Evolutionary conservation across 1,140 invertebrate genomes (phyloP).

Genomic region (Zeugodacus cucurbitae): DNA sequence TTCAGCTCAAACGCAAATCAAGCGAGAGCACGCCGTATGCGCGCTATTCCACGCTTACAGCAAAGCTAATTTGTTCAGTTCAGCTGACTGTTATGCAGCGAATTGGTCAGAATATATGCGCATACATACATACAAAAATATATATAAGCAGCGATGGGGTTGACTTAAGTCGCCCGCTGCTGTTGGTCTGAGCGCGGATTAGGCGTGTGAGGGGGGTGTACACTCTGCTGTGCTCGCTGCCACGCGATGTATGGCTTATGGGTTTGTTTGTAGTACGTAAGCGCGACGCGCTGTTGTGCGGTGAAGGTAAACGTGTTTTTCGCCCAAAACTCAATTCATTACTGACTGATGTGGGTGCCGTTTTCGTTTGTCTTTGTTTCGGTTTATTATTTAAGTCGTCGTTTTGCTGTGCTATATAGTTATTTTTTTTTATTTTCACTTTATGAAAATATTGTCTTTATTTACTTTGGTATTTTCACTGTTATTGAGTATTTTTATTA

Average conservation of each 20-base stretch:
- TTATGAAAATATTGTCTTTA: slow-evolving; percentile 2
- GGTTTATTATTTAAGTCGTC: background rate
- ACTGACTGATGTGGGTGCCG: background rate
- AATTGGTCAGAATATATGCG: background rate
- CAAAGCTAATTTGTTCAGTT: slow-evolving; percentile 17
- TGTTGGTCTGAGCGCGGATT: background rate
- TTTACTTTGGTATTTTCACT: background rate
- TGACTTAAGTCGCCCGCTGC: background rate
- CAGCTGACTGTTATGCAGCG: slow-evolving; percentile 11
- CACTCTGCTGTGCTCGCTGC: background rate
- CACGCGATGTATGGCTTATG: background rate
- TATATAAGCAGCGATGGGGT: background rate
- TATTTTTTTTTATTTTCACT: background rate
- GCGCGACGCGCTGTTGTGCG: background rate
- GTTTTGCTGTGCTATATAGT: background rate
- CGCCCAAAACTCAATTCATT: slow-evolving; percentile 1
- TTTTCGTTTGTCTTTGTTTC: background rate
- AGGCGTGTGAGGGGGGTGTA: background rate
- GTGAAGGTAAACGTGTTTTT: slow-evolving; percentile 1
- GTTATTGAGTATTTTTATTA: slow-evolving; percentile 13
- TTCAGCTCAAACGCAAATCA: slow-evolving; percentile 25
- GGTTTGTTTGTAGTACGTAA: background rate
- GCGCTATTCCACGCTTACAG: background rate
- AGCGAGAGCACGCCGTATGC: slow-evolving; percentile 9
- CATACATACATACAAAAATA: too few species aligned